Conservation (phyloP, 2,888 invertebrate genomes). For the Drosophila lacicola region DNA sequence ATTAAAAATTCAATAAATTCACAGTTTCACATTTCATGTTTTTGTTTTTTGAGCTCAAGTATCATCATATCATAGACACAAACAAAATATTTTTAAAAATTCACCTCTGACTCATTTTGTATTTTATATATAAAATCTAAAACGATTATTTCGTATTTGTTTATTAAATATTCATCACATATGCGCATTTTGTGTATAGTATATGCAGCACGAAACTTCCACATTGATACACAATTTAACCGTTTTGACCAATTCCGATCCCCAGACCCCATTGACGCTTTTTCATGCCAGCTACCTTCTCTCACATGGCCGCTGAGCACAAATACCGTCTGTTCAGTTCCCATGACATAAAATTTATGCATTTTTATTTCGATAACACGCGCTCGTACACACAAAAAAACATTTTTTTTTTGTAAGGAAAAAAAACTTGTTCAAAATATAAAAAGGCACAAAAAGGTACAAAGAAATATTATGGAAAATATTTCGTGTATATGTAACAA, state of each 20-base stretch:
- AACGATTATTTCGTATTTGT: constrained; percentile 32
- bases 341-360: constrained; percentile 73
- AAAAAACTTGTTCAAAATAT: constrained; percentile 17
- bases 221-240: constrained; percentile 57
- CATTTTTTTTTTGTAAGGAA: not conserved
- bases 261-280: not conserved
- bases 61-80: not conserved
- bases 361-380: constrained; percentile 61
- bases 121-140: constrained; percentile 29
- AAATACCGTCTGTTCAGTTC: constrained; percentile 68
- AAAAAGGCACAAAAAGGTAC: constrained; percentile 41
- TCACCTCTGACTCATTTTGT: not conserved
- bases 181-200: constrained; percentile 32
- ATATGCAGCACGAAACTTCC: constrained; percentile 35
- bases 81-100: not conserved
- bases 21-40: not conserved
- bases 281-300: constrained; percentile 6
- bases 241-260: constrained; percentile 38
- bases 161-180: constrained; percentile 43
- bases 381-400: constrained; percentile 4
- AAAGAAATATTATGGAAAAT: constrained; percentile 62
- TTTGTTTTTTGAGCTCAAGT: not conserved
- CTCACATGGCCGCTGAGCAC: constrained; percentile 25
- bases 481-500: constrained; percentile 57
- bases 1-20: constrained; percentile 5